These are phyloP conservation scores for Pomacea maculata DNA, from an alignment of 1,140 invertebrate genomes.

Conservation along the genomic window DNA sequence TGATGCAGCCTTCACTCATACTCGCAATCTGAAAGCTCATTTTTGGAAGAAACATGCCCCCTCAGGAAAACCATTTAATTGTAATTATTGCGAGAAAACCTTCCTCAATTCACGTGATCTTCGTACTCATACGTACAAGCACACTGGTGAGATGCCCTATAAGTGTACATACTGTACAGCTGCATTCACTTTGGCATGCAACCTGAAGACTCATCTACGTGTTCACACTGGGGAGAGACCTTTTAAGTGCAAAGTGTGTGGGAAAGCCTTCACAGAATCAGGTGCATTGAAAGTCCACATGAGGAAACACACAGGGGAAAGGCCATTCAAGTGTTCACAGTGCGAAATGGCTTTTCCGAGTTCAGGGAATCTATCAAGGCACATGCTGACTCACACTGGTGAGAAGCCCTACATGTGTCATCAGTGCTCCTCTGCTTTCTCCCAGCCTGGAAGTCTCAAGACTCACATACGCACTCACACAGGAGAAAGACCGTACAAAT, in stretches of 20 bases:
- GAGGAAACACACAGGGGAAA: slow-evolving; percentile 81
- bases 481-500: slow-evolving; percentile 23
- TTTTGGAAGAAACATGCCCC: too few relatives aligned
- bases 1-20: too few relatives aligned
- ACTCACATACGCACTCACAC: slow-evolving; percentile 74
- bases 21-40: too few relatives aligned
- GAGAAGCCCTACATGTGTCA: slow-evolving; percentile 83
- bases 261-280: slow-evolving; percentile 2
- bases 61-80: neutral
- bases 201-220: neutral
- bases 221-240: slow-evolving; percentile 23
- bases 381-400: slow-evolving; percentile 12
- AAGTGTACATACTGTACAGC: slow-evolving; percentile 89
- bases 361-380: too few relatives aligned
- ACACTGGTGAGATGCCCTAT: slow-evolving; percentile 89
- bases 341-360: too few relatives aligned
- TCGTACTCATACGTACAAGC: slow-evolving; percentile 58
- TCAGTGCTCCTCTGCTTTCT: slow-evolving; percentile 88
- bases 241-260: slow-evolving; percentile 19
- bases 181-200: slow-evolving; percentile 71
- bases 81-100: slow-evolving; percentile 28
- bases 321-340: slow-evolving; percentile 67
- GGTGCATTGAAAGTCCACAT: slow-evolving; percentile 23
- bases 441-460: slow-evolving; percentile 90
- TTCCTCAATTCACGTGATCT: slow-evolving; percentile 31